Evolutionary conservation across 2,113 vertebrate species (phyloP), one percentile per base, ranked within the genome.

Genomic region (Petroica traversi): DNA sequence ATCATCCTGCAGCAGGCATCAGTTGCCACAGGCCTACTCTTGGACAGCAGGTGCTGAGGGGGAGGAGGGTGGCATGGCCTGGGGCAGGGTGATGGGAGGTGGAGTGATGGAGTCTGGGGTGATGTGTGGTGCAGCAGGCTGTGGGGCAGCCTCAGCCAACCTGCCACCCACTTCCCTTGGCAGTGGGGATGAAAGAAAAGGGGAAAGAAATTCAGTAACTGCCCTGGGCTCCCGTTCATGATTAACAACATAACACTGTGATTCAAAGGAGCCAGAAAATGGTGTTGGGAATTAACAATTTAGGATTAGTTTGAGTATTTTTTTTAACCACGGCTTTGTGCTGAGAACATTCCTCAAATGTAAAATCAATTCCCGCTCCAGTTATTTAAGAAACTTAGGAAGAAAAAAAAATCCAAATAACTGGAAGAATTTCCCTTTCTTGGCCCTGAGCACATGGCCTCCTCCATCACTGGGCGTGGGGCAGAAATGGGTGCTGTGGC

Each of bases 331-430:
- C 0, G 0, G 22, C 40, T 93, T 95, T 85, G 29, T 51, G 59
- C 66, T n/a, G 31, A 34, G 67, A 78, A 68, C 36, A 34, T 66
- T 73, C 34, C 46, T 59, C 69, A 83, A 52, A 81, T 57, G 76
- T 68, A 85, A 67, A 95, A 93, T 73, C 48, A 82, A 83, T 72
- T 92, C 62, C 74, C 81, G 36, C 31, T 77, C 41, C 34, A 31
- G 51, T 75, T 82, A 73, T 75, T 41, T 76, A 63, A 92, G 55
- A 82, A 73, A 46, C 64, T 38, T 54, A 52, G 11, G 38, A 48
- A 83, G 33, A 34, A 64, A 85, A 73, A n/a, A 64, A 46, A 34
- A 28, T 29, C 45, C 22, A 26, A 78, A 46, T 55, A 45, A 52
- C 49, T 59, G 11, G 3, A 73, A 73, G 34, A 6, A 1, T 51